These are phyloP conservation scores for Hyles lineata DNA, from an alignment of 2,888 invertebrate species.

Conservation along the genomic window DNA sequence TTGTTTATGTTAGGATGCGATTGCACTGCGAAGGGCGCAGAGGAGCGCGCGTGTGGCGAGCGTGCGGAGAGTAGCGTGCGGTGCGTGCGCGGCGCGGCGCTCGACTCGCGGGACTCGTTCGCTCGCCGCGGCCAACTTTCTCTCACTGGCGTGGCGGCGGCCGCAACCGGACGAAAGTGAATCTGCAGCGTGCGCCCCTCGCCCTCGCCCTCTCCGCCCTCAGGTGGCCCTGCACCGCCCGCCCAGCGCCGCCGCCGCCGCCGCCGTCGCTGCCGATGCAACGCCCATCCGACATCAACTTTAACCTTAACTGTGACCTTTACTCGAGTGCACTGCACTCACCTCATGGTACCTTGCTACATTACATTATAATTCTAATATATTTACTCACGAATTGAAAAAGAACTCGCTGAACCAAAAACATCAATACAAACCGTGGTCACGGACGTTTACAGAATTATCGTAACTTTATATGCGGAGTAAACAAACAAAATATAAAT, in stretches of 20 bases:
- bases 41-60: conserved; percentile 54
- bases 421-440: not conserved
- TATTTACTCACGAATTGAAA: not conserved
- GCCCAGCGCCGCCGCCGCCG: conserved; percentile 57
- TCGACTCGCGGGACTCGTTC: conserved; percentile 81
- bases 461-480: not conserved
- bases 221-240: conserved; percentile 70
- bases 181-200: conserved; percentile 77
- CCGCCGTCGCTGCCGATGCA: conserved; percentile 59
- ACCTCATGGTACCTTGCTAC: conserved; percentile 35
- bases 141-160: conserved; percentile 83
- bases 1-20: conserved; percentile 59
- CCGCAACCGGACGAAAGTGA: conserved; percentile 83
- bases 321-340: conserved; percentile 77
- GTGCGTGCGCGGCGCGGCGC: conserved; percentile 77
- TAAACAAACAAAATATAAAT: not conserved
- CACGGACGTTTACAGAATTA: conserved; percentile 2
- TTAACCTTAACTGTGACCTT: conserved; percentile 84
- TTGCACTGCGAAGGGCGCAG: conserved; percentile 56
- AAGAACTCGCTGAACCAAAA: conserved; percentile 25
- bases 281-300: conserved; percentile 76
- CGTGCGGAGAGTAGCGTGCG: conserved; percentile 63
- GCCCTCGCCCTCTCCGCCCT: conserved; percentile 55
- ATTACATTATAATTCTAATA: conserved; percentile 27
- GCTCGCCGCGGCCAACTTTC: conserved; percentile 84